Percentiles rank a stretch among this genome's conserved stretches.
phyloP scores from a whole-genome alignment of 1,140 invertebrate genomes.

The Atta texana region DNA sequence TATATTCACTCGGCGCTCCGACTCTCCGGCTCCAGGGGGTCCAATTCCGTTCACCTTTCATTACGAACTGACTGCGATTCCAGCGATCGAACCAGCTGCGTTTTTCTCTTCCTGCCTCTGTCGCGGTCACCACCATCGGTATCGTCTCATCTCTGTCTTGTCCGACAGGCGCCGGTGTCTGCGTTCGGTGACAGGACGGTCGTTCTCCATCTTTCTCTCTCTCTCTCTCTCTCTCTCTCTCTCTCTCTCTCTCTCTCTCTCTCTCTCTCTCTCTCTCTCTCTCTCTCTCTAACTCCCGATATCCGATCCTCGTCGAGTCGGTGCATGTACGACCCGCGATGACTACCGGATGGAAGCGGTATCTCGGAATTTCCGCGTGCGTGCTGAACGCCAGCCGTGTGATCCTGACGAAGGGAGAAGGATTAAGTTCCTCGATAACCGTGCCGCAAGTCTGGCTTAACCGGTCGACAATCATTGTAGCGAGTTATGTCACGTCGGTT shows the following conservation, averaged over 20 bases:
- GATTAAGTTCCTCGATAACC: slow-evolving; percentile 77
- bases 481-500: slow-evolving; percentile 54
- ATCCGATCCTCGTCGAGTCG: slow-evolving; percentile 54
- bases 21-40: slow-evolving; percentile 83
- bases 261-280: background rate
- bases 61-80: slow-evolving; percentile 85
- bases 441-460: slow-evolving; percentile 71
- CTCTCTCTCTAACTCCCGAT: slow-evolving; percentile 11
- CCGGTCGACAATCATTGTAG: slow-evolving; percentile 53
- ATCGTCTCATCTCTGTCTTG: slow-evolving; percentile 54
- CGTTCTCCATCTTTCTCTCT: slow-evolving; percentile 2
- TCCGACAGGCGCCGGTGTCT: slow-evolving; percentile 50
- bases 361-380: slow-evolving; percentile 76
- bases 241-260: background rate
- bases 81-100: slow-evolving; percentile 83
- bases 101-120: slow-evolving; percentile 72
- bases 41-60: slow-evolving; percentile 87
- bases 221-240: background rate
- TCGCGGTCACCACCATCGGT: slow-evolving; percentile 32
- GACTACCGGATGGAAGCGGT: slow-evolving; percentile 72
- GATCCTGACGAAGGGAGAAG: slow-evolving; percentile 55
- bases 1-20: slow-evolving; percentile 85
- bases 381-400: slow-evolving; percentile 66
- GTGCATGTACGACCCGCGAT: slow-evolving; percentile 72
- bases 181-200: slow-evolving; percentile 31